Percentiles rank a stretch among this genome's conserved stretches.
Evolutionary conservation across 2,888 invertebrate genomes (phyloP).

Genomic region (Cepaea hortensis): DNA sequence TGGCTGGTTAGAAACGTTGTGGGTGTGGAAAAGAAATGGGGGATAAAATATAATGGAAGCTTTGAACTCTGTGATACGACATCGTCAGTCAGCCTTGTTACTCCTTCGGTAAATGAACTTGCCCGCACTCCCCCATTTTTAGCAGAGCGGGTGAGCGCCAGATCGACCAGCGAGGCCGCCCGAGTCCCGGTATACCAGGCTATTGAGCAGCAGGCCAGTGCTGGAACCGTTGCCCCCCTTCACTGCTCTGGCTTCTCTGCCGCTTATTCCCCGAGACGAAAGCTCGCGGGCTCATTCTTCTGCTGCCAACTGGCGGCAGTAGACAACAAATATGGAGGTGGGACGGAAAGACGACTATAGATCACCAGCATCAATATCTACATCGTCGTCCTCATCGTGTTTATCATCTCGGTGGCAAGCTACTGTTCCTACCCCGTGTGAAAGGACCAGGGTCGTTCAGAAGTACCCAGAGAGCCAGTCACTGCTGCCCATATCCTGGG

Average conservation of each 20-base stretch:
- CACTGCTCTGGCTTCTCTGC: neutral
- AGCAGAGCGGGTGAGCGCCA: neutral
- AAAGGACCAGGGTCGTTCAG: constrained; percentile 12
- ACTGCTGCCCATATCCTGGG: constrained; percentile 53
- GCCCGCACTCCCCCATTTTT: neutral
- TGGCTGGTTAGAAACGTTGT: neutral
- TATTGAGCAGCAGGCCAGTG: constrained; percentile 10
- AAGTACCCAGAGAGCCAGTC: constrained; percentile 41
- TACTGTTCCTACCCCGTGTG: constrained; percentile 39
- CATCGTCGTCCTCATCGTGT: neutral
- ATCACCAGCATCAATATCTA: constrained; percentile 3
- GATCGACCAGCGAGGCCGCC: constrained; percentile 8
- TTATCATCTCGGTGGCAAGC: constrained; percentile 32
- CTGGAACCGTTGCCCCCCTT: constrained; percentile 15
- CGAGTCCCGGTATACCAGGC: neutral
- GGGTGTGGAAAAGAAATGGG: no score
- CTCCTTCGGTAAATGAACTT: neutral
- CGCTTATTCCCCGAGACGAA: constrained; percentile 5
- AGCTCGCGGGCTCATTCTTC: constrained; percentile 8
- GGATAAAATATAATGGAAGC: no score
- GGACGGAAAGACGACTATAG: constrained; percentile 1
- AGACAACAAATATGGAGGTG: constrained; percentile 40
- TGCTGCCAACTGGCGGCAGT: constrained; percentile 40
- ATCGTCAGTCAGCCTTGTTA: neutral
- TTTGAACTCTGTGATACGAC: no score